Base-by-base conservation (phyloP, 2,113 vertebrate genomes). In the Gavia stellata region DNA sequence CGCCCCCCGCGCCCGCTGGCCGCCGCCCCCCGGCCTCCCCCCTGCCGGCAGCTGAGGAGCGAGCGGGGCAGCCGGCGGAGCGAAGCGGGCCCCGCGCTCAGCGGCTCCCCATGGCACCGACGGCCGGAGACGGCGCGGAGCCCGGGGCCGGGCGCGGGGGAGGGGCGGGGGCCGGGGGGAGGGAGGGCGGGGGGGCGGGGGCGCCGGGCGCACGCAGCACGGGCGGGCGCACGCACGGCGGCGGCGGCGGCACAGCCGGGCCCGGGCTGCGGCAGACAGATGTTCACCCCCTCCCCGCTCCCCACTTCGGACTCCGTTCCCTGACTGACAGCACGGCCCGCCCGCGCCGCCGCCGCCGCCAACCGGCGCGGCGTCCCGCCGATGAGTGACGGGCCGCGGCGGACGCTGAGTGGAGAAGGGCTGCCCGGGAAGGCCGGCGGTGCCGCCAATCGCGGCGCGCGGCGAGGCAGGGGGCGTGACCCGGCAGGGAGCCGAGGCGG, bases 201-300 rank as follows among this genome's bases (percentile, higher is more conserved):
- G 74, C 96, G 97, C 97, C 93, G 92, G 87, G 74, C 95, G 97
- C 97, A 94, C 95, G 94, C 96, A 93, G 97, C 97, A 95, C 97
- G 91, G 96, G 95, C 95, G 96, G 96, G 95, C 95, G 96, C 45
- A 25, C 79, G 89, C 84, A 47, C 77, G 42, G 58, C 78, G 62
- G 72, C 67, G 44, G 91, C 88, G 78, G 93, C 93, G 66, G 94
- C 94, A 91, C 94, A 93, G 91, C 92, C 91, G 94, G 87, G 94
- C 94, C 91, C 88, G 84, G 96, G 97, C 97, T 96, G 97, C 97
- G 97, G 97, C 96, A 97, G 96, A 96, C 97, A 97, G 97, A 97
- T 98, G 97, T 97, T 96, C 82, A 40, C 90, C 95, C 87, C 94
- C 80, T 61, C 49, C 86, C 89, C 70, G 71, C 42, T 78, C 38